Evolutionary conservation across 2,797 vertebrate species (phyloP), one percentile per base, ranked within the genome.

Genomic region (Lagocephalus sceleratus): DNA sequence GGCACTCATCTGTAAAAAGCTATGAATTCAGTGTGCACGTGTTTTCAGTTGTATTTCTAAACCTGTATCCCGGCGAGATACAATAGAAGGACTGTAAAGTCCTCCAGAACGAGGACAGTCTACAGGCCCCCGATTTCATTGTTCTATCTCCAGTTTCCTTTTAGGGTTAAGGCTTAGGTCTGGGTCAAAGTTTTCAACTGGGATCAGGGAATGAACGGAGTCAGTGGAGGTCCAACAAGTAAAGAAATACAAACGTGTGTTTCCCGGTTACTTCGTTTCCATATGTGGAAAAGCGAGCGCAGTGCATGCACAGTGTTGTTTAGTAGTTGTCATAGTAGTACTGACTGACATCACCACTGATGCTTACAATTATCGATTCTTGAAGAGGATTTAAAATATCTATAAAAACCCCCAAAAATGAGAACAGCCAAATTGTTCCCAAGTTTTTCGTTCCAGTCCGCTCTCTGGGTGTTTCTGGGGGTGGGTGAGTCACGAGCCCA

Each of bases 271-370:
- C 87, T 90, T 89, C 73, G 79, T 85, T 86, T 82, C 82, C 78
- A 67, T 85, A 83, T 82, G 76, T 82, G 85, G 85, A 93, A 94
- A 94, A 93, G 92, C 91, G 87, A 95, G 93, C 93, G 90, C 93
- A 93, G 92, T 87, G 88, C 94, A 96, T 96, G 94, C 94, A 96
- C 93, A 94, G 93, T 96, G 93, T 91, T 91, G 91, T 92, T 90
- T 92, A 90, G 83, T 82, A 82, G 84, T 89, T 88, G 86, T 85
- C 82, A 71, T 74, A 87, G 86, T 88, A 90, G 88, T 88, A 83
- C 57, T 67, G 85, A 88, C 60, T 84, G 88, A 88, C 85, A 88
- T 90, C 86, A 84, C 80, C 63, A 76, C 76, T 22, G 63, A 86
- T 84, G 83, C 78, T 85, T 88, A 87, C 86, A 89, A 89, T 84